These are phyloP conservation scores for Crocidura indochinensis DNA, from an alignment of 2,797 vertebrate genomes.

Conservation along the genomic window DNA sequence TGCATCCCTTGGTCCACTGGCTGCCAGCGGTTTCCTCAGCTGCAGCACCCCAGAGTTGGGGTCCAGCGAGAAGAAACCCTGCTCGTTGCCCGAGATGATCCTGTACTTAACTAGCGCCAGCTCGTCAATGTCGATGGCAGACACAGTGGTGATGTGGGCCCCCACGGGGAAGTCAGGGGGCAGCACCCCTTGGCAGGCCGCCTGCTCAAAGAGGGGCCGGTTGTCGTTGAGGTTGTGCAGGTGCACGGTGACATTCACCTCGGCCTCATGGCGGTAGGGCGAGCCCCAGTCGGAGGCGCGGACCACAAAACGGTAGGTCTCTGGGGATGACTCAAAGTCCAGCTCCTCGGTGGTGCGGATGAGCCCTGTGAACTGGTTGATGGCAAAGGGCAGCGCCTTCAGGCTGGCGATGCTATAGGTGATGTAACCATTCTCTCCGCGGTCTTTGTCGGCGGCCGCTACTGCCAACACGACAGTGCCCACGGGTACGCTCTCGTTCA, in stretches of 20 bases:
- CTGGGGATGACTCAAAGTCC: conserved; percentile 97
- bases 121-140: conserved; percentile 98
- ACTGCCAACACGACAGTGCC: conserved; percentile 93
- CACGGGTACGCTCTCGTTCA: conserved; percentile 96
- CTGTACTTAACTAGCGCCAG: conserved; percentile 98
- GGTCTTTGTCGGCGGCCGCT: conserved; percentile 95
- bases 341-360: conserved; percentile 95
- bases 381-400: conserved; percentile 94
- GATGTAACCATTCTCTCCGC: conserved; percentile 98
- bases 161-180: conserved; percentile 95
- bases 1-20: conserved; percentile 93
- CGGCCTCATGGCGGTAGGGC: conserved; percentile 97
- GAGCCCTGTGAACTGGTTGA: conserved; percentile 98
- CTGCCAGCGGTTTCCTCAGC: conserved; percentile 93
- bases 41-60: conserved; percentile 97
- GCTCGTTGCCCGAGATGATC: conserved; percentile 97
- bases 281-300: conserved; percentile 99
- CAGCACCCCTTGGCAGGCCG: conserved; percentile 96
- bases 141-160: conserved; percentile 96
- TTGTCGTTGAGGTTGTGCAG: conserved; percentile 98
- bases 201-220: conserved; percentile 97
- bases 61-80: conserved; percentile 96
- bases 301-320: conserved; percentile 95
- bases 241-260: conserved; percentile 97
- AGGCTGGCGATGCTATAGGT: conserved; percentile 97